Base-by-base conservation (phyloP, 2,888 invertebrate species). In the Cataglyphis altisquamis region DNA sequence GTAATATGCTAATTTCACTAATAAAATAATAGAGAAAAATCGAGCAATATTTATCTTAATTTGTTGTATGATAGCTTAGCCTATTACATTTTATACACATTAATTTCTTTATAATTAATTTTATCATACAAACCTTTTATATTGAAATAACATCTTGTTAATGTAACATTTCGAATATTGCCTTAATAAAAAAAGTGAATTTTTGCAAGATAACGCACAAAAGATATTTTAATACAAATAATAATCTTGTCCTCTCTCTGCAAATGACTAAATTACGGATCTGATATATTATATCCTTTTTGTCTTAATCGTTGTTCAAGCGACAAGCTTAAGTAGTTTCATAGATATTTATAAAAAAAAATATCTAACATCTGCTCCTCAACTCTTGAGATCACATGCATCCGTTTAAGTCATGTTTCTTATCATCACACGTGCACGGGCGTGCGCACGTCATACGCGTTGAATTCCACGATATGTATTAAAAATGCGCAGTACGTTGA, bases 331-430 rank as follows among this genome's bases (percentile, higher is more conserved):
- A 75, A 73, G 29, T 52, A 83, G 77, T 57, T 52, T 83, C 29
- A 66, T 68, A 45, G 68, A 66, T 62, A 75, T 55, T 78, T 73
- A 18, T 70, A n/a, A 52, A 72, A 32, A 41, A 48, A 60, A 36
- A 84, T 63, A 68, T 32, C 39, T 55, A 64, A 78, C 66, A 48
- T 55, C 52, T 72, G 39, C 48, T 62, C 64, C 60, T 63, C 52
- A 77, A 81, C 25, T 86, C 81, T 87, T 92, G 92, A 92, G 92
- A 92, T 92, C 92, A 91, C 90, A 78, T 87, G 82, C 84, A 88
- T 86, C 85, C 75, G 78, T 70, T 74, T 80, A 84, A 88, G 83
- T 81, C 82, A 83, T 73, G 57, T 68, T 78, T 62, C 41, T 70
- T 62, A 70, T 60, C 36, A 52, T 64, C 25, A 67, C 25, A 29